Conservation (phyloP, 2,113 vertebrate genomes). For the Protobothrops flavoviridis region DNA sequence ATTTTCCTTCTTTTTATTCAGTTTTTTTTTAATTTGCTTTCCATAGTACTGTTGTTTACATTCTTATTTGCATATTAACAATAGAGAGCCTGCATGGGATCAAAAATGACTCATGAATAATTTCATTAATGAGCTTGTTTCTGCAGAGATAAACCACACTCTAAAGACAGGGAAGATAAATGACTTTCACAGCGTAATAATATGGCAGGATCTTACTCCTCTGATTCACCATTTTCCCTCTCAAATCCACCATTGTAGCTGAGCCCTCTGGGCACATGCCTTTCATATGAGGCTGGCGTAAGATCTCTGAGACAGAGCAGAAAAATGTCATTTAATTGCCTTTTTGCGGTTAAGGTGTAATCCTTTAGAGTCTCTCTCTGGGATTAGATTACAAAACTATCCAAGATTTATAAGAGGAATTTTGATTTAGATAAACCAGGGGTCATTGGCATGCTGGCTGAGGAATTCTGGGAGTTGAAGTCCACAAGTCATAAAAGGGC, state of each 20-base stretch:
- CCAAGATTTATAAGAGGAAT: not conserved
- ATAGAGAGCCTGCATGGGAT: not conserved
- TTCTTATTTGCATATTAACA: not conserved
- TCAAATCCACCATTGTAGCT: slow-evolving; percentile 60
- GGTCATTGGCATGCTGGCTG: too few species aligned
- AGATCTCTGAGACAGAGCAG: slow-evolving; percentile 52
- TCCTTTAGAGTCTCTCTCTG: not conserved
- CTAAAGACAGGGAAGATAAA: slow-evolving; percentile 44
- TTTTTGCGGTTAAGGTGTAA: slow-evolving; percentile 26
- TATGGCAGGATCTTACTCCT: slow-evolving; percentile 44
- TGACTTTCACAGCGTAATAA: slow-evolving; percentile 47
- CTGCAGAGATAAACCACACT: slow-evolving; percentile 54
- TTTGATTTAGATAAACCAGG: not conserved
- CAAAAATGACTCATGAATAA: not conserved
- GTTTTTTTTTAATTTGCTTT: not conserved
- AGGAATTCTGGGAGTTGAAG: too few species aligned
- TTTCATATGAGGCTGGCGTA: slow-evolving; percentile 57
- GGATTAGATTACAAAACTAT: not conserved
- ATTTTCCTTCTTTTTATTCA: not conserved
- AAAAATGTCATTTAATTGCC: slow-evolving; percentile 48
- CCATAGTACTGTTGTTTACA: slow-evolving; percentile 31
- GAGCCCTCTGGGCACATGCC: slow-evolving; percentile 57
- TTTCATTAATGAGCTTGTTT: slow-evolving; percentile 36
- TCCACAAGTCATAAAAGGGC: too few species aligned
- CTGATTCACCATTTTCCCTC: slow-evolving; percentile 54